A percentile compares a stretch with the other conserved stretches of the same genome.
Evolutionary conservation across 2,888 invertebrate species (phyloP).

Genomic region (Pyrrhosoma nymphula): DNA sequence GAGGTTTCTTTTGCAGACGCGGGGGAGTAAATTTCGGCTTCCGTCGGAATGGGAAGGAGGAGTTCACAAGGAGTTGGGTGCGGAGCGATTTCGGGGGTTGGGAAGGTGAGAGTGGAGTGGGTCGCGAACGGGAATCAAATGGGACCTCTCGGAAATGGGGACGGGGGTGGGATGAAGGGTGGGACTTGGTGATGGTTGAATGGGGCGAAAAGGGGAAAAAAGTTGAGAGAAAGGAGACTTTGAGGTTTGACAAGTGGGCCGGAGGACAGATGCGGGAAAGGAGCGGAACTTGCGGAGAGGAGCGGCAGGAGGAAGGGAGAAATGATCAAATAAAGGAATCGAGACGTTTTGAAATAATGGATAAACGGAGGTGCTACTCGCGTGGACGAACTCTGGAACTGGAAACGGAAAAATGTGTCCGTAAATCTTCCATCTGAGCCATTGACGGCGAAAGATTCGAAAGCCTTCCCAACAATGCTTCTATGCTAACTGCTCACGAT

Average conservation of each 20-base stretch:
- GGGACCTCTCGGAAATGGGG: not conserved
- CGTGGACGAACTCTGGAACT: not conserved
- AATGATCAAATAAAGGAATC: conserved; percentile 1
- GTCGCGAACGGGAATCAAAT: not conserved
- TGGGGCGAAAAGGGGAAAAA: not conserved
- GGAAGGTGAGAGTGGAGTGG: not conserved
- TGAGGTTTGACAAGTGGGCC: not conserved
- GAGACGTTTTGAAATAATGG: not conserved
- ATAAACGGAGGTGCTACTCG: not conserved
- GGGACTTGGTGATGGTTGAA: not conserved
- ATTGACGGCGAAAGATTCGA: not conserved
- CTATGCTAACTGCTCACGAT: not conserved
- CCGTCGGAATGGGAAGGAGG: not conserved
- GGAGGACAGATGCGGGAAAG: not conserved
- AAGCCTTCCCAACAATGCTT: not conserved
- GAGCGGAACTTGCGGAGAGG: not conserved
- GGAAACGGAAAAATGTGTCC: not conserved
- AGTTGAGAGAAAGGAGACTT: not conserved
- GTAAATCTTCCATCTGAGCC: not conserved
- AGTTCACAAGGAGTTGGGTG: not conserved
- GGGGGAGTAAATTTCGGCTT: not conserved
- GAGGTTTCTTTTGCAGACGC: not conserved
- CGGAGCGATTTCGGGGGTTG: not conserved
- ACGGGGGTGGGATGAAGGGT: too few species aligned
- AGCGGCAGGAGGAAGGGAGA: not conserved